Evolutionary conservation across 2,113 vertebrate genomes (phyloP).

Genomic region (Anolis sagrei): DNA sequence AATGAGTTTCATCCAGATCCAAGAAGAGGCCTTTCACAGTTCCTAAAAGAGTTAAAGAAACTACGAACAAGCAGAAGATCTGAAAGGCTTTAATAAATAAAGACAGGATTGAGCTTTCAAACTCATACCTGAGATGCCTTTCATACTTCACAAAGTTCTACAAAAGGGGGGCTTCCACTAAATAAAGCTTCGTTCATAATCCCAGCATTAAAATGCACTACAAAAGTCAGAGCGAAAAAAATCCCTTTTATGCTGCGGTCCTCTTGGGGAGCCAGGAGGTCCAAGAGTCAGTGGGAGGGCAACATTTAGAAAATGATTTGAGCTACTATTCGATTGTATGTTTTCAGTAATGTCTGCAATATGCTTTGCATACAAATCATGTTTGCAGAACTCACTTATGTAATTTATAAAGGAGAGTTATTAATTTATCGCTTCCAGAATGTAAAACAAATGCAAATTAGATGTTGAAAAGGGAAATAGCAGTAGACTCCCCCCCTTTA

Average conservation of each 20-base stretch:
- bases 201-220: background rate
- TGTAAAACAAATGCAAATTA: constrained; percentile 4
- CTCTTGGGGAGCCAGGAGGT: background rate
- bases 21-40: background rate
- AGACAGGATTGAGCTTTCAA: background rate
- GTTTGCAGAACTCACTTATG: background rate
- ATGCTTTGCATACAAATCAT: background rate
- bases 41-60: background rate
- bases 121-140: background rate
- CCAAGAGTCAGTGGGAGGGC: background rate
- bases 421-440: background rate
- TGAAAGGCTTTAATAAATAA: background rate
- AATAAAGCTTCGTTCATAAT: background rate
- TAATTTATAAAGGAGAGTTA: background rate
- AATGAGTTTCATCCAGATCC: background rate
- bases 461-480: background rate
- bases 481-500: background rate
- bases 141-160: background rate
- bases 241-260: background rate
- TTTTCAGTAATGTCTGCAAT: background rate
- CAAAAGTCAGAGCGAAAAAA: background rate
- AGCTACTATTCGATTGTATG: background rate
- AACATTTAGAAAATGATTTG: background rate
- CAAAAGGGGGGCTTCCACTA: background rate
- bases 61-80: background rate